phyloP scores from a whole-genome alignment of 92 coral and sea anemone species.

The Ricordea florida region DNA sequence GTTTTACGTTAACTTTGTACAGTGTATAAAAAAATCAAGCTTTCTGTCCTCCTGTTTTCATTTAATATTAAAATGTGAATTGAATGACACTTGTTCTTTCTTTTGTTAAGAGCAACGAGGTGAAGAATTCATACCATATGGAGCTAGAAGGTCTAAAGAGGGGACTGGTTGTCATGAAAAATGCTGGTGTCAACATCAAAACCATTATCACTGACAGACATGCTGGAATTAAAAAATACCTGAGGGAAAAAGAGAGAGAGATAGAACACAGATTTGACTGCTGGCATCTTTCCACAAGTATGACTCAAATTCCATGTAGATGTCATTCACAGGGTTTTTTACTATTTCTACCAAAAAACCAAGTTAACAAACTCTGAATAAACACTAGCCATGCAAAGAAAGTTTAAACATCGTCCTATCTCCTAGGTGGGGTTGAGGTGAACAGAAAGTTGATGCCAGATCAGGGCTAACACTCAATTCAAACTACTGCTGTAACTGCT shows the following conservation, averaged over 20 bases:
- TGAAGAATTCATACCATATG: constrained; percentile 49
- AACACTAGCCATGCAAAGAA: neutral
- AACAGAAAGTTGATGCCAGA: neutral
- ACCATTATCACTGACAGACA: constrained; percentile 41
- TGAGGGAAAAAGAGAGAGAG: constrained; percentile 26
- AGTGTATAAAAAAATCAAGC: neutral
- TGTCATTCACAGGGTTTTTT: too few relatives aligned
- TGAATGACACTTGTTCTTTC: neutral
- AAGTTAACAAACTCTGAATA: neutral
- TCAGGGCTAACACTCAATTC: neutral
- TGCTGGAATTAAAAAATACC: constrained; percentile 35
- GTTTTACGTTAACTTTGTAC: neutral
- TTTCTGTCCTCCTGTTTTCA: neutral
- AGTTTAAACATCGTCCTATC: too few relatives aligned
- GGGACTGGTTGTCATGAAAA: constrained; percentile 20
- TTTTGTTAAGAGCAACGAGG: constrained; percentile 56
- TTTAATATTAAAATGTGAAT: neutral
- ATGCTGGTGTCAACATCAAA: constrained; percentile 3
- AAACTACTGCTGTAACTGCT: constrained; percentile 3
- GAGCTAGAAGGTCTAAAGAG: constrained; percentile 57
- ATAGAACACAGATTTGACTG: too few relatives aligned
- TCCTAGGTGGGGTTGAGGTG: too few relatives aligned
- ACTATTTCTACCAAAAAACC: too few relatives aligned
- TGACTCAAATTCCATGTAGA: too few relatives aligned
- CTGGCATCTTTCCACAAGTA: too few relatives aligned